Evolutionary conservation across 2,888 invertebrate genomes (phyloP).

Genomic region (Frankliniella intonsa): DNA sequence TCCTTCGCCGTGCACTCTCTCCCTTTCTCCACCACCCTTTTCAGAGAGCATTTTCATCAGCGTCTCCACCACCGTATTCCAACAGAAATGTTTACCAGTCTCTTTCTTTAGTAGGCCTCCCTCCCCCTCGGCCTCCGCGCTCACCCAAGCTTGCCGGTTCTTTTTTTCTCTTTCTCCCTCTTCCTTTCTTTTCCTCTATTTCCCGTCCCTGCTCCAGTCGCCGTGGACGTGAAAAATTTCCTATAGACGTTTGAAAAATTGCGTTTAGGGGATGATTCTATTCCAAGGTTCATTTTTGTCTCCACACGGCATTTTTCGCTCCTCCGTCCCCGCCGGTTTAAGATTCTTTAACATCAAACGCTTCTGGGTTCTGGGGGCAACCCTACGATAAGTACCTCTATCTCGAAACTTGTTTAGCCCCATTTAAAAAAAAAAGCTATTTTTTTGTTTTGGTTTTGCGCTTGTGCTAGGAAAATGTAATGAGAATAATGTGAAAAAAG

Average conservation of each 20-base stretch:
- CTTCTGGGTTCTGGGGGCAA: too few relatives aligned
- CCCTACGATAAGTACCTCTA: too few relatives aligned
- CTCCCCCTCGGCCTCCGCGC: background rate
- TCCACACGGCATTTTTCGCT: background rate
- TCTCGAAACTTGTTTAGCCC: too few relatives aligned
- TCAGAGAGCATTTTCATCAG: background rate
- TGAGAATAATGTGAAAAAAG: too few relatives aligned
- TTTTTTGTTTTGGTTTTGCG: too few relatives aligned
- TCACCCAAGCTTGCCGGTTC: background rate
- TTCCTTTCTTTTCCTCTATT: conserved; percentile 18
- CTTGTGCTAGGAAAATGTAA: too few relatives aligned
- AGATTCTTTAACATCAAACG: too few relatives aligned
- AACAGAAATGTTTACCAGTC: background rate
- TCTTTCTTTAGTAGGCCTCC: conserved; percentile 10
- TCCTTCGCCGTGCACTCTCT: too few relatives aligned
- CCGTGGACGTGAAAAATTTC: conserved; percentile 16
- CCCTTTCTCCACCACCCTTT: too few relatives aligned
- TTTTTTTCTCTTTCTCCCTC: conserved; percentile 22
- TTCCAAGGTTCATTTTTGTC: conserved; percentile 12
- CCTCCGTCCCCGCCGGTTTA: too few relatives aligned
- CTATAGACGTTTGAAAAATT: conserved; percentile 12
- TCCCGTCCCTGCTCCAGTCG: background rate
- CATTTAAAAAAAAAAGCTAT: too few relatives aligned
- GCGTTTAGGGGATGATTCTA: conserved; percentile 22
- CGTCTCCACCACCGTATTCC: background rate